phyloP scores from a whole-genome alignment of 2,888 invertebrate species.

The Pristionchus fissidentatus region DNA sequence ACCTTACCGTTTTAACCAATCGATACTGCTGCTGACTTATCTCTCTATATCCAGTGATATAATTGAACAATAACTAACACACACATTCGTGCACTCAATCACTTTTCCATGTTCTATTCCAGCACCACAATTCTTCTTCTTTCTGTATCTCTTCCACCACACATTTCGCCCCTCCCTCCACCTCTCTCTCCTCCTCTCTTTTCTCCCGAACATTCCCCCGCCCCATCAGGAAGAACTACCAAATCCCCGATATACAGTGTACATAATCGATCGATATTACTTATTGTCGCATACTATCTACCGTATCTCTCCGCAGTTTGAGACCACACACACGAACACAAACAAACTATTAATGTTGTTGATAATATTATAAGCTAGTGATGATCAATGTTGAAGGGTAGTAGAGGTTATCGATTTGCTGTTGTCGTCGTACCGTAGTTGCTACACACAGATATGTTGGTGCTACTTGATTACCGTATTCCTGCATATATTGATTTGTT shows the following conservation, averaged over 20 bases:
- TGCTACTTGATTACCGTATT: slow-evolving; percentile 12
- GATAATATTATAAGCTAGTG: slow-evolving; percentile 14
- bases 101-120: slow-evolving; percentile 29
- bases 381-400: slow-evolving; percentile 15
- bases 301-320: background rate
- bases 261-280: slow-evolving; percentile 40
- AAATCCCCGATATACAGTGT: slow-evolving; percentile 33
- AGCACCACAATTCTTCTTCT: background rate
- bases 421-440: background rate
- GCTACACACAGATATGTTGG: slow-evolving; percentile 4
- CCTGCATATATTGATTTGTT: slow-evolving; percentile 26
- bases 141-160: background rate
- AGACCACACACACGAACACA: background rate
- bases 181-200: background rate
- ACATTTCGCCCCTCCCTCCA: background rate
- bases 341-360: background rate
- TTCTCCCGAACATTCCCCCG: slow-evolving; percentile 19
- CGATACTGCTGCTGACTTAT: background rate
- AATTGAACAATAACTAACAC: slow-evolving; percentile 13
- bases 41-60: background rate
- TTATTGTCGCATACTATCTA: no score
- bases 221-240: slow-evolving; percentile 30
- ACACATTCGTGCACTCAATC: background rate
- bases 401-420: background rate
- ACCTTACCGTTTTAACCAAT: background rate